A percentile compares a stretch with the other conserved stretches of the same genome.
phyloP scores from a whole-genome alignment of 2,113 vertebrate species.

The Uropsilus gracilis region DNA sequence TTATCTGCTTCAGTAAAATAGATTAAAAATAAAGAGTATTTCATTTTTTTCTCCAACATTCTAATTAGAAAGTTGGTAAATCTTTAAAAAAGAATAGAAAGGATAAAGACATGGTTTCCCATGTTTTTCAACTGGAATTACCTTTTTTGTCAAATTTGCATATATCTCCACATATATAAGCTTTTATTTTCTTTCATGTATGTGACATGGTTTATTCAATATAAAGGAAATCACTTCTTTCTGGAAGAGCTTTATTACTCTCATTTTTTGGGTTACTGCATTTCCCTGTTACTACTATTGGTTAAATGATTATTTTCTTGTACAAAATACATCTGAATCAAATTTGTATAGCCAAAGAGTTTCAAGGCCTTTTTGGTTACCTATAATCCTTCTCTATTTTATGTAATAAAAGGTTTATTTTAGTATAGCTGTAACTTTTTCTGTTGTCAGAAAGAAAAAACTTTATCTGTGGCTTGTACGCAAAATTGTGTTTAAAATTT shows the following conservation, averaged over 20 bases:
- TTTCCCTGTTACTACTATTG: neutral
- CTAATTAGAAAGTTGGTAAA: constrained; percentile 26
- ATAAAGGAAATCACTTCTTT: neutral
- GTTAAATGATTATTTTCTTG: neutral
- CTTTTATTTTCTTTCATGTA: neutral
- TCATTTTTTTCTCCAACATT: neutral
- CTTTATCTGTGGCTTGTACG: neutral
- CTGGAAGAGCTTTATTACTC: neutral
- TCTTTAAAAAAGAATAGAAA: neutral
- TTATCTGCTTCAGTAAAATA: neutral
- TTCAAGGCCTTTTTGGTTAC: neutral
- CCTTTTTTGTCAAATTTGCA: neutral
- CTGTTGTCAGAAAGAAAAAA: neutral
- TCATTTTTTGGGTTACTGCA: neutral
- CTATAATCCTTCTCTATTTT: neutral
- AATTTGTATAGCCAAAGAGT: neutral
- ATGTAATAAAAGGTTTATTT: neutral
- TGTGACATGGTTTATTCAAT: neutral
- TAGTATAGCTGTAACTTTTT: neutral
- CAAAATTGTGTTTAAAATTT: constrained; percentile 53
- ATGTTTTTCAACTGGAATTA: neutral
- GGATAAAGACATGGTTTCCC: neutral
- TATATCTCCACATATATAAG: neutral
- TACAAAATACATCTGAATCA: neutral
- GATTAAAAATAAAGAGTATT: neutral